A percentile compares a stretch with the other conserved stretches of the same genome.
These are phyloP conservation scores for Xiphophorus birchmanni DNA, from an alignment of 2,797 vertebrate species.

Conservation along the genomic window DNA sequence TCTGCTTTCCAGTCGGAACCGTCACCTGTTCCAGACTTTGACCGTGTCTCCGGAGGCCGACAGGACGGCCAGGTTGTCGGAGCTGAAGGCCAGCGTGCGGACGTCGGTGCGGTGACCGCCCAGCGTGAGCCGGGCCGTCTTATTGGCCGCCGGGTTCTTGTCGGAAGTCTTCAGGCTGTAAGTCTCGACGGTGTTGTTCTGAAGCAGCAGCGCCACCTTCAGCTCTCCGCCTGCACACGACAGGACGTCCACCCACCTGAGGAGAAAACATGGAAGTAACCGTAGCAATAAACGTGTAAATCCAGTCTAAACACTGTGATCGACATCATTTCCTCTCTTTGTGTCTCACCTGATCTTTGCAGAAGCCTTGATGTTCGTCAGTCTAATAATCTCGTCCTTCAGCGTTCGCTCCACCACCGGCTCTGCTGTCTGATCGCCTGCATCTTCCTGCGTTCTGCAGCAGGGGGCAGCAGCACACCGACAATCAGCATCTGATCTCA, in stretches of 20 bases:
- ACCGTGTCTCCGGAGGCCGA: slow-evolving; percentile 92
- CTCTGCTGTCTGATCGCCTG: slow-evolving; percentile 60
- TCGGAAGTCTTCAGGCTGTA: slow-evolving; percentile 80
- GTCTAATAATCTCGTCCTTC: slow-evolving; percentile 87
- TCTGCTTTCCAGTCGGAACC: background rate
- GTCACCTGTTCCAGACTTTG: slow-evolving; percentile 97
- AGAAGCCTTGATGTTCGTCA: slow-evolving; percentile 88
- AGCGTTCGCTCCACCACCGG: slow-evolving; percentile 73
- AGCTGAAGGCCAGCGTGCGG: slow-evolving; percentile 94
- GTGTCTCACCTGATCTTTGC: slow-evolving; percentile 91
- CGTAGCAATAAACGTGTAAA: background rate
- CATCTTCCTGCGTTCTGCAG: slow-evolving; percentile 77
- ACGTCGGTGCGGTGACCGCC: slow-evolving; percentile 92
- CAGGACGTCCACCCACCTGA: slow-evolving; percentile 89
- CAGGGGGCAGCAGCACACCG: slow-evolving; percentile 27
- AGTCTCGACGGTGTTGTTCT: slow-evolving; percentile 91
- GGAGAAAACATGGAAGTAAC: background rate
- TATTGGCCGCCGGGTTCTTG: slow-evolving; percentile 74
- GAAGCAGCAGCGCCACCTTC: slow-evolving; percentile 89
- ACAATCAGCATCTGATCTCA: background rate
- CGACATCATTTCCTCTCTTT: background rate
- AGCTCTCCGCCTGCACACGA: slow-evolving; percentile 87
- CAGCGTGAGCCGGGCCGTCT: slow-evolving; percentile 85
- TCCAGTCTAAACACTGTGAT: background rate
- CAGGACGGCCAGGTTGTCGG: slow-evolving; percentile 93